Conservation (phyloP, 2,113 vertebrate species). For the Coturnix japonica region DNA sequence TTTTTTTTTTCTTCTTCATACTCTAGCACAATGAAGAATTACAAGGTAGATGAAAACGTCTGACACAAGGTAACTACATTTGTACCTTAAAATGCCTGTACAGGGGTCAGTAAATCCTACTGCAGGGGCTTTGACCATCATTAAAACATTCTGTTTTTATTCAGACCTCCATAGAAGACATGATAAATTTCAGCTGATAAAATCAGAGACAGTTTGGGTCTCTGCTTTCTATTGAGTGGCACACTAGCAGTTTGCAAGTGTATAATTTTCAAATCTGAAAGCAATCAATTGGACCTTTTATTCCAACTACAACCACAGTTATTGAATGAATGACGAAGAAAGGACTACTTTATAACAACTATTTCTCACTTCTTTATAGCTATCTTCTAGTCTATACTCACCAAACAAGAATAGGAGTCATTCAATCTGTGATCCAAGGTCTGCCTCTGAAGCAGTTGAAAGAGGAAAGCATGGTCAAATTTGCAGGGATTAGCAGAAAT, state of each 20-base stretch:
- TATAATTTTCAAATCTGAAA: constrained; percentile 91
- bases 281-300: constrained; percentile 87
- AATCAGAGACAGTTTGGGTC: constrained; percentile 68
- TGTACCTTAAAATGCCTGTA: constrained; percentile 65
- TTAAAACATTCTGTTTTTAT: constrained; percentile 69
- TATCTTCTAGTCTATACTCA: constrained; percentile 76
- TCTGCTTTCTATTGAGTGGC: constrained; percentile 77
- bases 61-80: neutral
- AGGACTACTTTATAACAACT: constrained; percentile 72
- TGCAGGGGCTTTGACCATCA: constrained; percentile 29
- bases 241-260: constrained; percentile 81
- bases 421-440: constrained; percentile 95
- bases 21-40: constrained; percentile 7
- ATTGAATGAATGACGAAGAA: constrained; percentile 78
- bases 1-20: neutral
- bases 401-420: constrained; percentile 98
- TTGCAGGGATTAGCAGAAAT: constrained; percentile 90
- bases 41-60: constrained; percentile 38
- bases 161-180: constrained; percentile 32
- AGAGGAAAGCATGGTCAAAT: constrained; percentile 91
- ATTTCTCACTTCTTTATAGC: constrained; percentile 73
- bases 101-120: constrained; percentile 53
- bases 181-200: constrained; percentile 48
- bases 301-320: constrained; percentile 77
- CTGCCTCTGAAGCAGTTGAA: constrained; percentile 89